Evolutionary conservation across 1,140 invertebrate species (phyloP), one percentile per base, ranked within the genome.

Genomic region (Drosophila nannoptera): DNA sequence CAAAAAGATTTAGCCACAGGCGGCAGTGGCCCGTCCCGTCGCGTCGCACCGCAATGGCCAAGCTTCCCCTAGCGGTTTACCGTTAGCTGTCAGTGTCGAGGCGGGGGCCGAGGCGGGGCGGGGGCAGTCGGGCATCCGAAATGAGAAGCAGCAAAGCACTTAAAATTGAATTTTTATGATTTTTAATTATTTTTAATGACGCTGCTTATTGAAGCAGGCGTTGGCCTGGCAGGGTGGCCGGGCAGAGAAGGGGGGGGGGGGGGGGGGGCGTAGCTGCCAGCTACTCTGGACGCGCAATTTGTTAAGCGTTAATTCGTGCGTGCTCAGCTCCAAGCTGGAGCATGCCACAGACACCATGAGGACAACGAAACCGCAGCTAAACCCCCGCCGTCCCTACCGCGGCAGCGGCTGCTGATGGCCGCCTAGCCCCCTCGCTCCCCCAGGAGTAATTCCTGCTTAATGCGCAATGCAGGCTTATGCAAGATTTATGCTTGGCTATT

Each of bases 171-270:
- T 80, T 87, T 87, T 87, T 87, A 87, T 87, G 83, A 87, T 87
- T 87, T 87, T 87, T 87, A 87, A 87, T 87, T 87, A 87, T 83
- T 87, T 87, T 87, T 87, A 87, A 87, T 87, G 83, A 83, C 78
- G 75, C 70, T 87, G 78, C 83, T 87, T 82, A 78, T 87, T 87
- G 78, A 43, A 14, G 54, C 42, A 43, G 40, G 7, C 40, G 11
- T 11, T 7, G 12, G 16, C 45, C n/a, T n/a, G 56, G 63, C 46
- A 22, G 22, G 22, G 22, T 22, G 22, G 22, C 22, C 22, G 22
- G 1, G 22, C 54, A 11, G 22, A 31, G 4, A 5, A 29, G 14
- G 22, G 36, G 5, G 29, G 5, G n/a, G 36, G 43, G 8, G 1
- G 6, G 29, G n/a, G 35, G 16, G n/a, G 16, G 36, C 3, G 22